Conservation (phyloP, 2,113 vertebrate species). For the Cinclus cinclus region DNA sequence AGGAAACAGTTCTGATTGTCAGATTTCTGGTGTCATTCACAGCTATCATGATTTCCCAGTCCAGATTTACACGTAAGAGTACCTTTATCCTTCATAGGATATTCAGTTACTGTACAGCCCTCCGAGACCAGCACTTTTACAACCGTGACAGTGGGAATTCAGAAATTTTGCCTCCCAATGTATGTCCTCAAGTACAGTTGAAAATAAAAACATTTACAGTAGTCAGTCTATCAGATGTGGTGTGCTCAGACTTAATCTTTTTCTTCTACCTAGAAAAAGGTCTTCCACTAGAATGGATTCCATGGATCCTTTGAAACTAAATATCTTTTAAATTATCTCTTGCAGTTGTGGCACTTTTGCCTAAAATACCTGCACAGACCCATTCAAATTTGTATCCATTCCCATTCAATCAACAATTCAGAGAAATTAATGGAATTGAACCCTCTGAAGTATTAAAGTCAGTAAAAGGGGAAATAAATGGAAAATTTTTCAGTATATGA, state of each 20-base stretch:
- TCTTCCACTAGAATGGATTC: background rate
- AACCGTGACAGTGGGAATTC: rapidly evolving
- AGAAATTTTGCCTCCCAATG: background rate
- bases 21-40: background rate
- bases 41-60: background rate
- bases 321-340: background rate
- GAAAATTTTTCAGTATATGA: background rate
- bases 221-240: background rate
- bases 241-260: background rate
- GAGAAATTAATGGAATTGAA: background rate
- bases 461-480: background rate
- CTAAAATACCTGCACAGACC: background rate
- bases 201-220: background rate
- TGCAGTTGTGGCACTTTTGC: background rate
- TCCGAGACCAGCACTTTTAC: background rate
- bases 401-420: background rate
- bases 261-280: background rate
- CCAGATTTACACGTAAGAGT: background rate
- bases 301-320: background rate
- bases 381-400: background rate
- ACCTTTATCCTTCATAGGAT: background rate
- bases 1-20: background rate
- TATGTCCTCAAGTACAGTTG: rapidly evolving
- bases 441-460: background rate
- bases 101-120: background rate